Evolutionary conservation across 1,140 invertebrate species (phyloP).

Genomic region (Eumaeus atala): DNA sequence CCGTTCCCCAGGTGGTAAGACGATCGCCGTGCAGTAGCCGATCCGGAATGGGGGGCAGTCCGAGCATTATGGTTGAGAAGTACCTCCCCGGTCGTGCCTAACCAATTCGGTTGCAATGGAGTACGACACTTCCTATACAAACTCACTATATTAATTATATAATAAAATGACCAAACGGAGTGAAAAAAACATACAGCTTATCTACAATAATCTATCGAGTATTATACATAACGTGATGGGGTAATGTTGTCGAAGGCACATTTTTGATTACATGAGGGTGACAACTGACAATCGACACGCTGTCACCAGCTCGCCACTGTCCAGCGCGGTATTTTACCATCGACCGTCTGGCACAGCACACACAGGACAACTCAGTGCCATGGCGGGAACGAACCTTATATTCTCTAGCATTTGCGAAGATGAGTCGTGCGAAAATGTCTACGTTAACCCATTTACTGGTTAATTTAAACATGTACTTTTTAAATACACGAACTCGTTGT

Average conservation of each 20-base stretch:
- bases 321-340: slow-evolving; percentile 22
- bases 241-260: slow-evolving; percentile 27
- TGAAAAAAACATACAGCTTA: too few relatives aligned
- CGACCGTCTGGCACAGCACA: slow-evolving; percentile 18
- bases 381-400: slow-evolving; percentile 57
- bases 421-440: slow-evolving; percentile 45
- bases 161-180: too few relatives aligned
- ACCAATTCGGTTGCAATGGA: too few relatives aligned
- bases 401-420: slow-evolving; percentile 60
- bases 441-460: slow-evolving; percentile 37
- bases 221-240: slow-evolving; percentile 32
- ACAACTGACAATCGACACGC: slow-evolving; percentile 24
- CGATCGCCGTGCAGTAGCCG: too few relatives aligned
- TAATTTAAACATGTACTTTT: slow-evolving; percentile 7
- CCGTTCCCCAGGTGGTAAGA: too few relatives aligned
- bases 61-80: too few relatives aligned
- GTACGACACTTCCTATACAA: too few relatives aligned
- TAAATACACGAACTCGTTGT: neutral
- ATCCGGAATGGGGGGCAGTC: too few relatives aligned
- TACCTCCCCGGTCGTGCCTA: too few relatives aligned
- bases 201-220: slow-evolving; percentile 26
- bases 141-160: too few relatives aligned
- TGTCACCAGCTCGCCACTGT: slow-evolving; percentile 19
- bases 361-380: slow-evolving; percentile 32
- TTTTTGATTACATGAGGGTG: slow-evolving; percentile 26